Percentiles rank a stretch among this genome's conserved stretches.
These are phyloP conservation scores for Cremastinae sp. DNA, from an alignment of 2,888 invertebrate genomes.

Conservation along the genomic window DNA sequence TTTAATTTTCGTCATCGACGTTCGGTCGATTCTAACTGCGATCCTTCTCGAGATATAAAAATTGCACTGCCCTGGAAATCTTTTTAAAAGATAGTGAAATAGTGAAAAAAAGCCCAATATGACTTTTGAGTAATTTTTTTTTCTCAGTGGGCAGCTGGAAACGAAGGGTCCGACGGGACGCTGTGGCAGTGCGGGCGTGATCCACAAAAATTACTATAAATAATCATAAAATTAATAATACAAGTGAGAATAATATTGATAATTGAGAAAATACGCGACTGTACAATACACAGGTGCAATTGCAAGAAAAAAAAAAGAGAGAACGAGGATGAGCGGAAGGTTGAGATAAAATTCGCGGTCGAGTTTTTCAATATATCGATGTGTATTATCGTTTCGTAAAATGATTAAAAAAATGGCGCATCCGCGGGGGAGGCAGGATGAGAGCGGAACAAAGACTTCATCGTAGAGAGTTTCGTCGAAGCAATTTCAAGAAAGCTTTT, in stretches of 20 bases:
- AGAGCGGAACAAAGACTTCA: slow-evolving; percentile 38
- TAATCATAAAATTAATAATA: slow-evolving; percentile 3
- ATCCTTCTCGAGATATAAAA: too few relatives aligned
- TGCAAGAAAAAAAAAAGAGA: not conserved
- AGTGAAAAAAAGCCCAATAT: too few relatives aligned
- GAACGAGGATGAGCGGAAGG: slow-evolving; percentile 16
- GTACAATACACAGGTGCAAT: slow-evolving; percentile 57
- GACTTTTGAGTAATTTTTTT: too few relatives aligned
- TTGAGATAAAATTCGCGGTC: slow-evolving; percentile 40
- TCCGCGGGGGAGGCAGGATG: not conserved
- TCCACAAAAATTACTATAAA: slow-evolving; percentile 26
- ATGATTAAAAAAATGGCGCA: slow-evolving; percentile 15
- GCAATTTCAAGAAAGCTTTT: slow-evolving; percentile 64
- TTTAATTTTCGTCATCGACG: too few relatives aligned
- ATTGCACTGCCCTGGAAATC: not conserved
- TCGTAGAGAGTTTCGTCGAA: slow-evolving; percentile 51
- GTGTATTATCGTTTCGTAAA: slow-evolving; percentile 22
- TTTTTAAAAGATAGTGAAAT: too few relatives aligned
- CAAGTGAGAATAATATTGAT: slow-evolving; percentile 25
- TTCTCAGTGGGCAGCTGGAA: not conserved
- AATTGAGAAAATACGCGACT: slow-evolving; percentile 44
- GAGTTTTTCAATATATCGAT: slow-evolving; percentile 50
- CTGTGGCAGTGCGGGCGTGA: slow-evolving; percentile 57
- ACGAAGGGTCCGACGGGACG: slow-evolving; percentile 38
- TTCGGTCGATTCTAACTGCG: too few relatives aligned